Evolutionary conservation across 2,888 invertebrate species (phyloP).

Genomic region (Nipponacmea schrenckii): DNA sequence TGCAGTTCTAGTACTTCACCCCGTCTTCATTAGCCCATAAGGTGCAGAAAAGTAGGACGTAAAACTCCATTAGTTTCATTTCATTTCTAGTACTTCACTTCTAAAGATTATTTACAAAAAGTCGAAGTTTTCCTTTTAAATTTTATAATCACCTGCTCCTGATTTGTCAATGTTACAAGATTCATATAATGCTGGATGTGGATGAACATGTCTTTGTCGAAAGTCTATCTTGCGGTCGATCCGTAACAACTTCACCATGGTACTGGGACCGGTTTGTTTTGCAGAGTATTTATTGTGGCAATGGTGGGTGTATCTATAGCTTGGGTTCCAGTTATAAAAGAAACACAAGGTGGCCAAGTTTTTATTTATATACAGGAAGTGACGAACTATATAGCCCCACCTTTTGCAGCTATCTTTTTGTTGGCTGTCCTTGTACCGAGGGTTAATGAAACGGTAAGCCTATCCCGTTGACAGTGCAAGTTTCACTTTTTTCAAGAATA

Average conservation of each 20-base stretch:
- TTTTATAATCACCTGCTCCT: slow-evolving; percentile 45
- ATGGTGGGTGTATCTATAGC: slow-evolving; percentile 60
- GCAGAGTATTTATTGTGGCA: slow-evolving; percentile 52
- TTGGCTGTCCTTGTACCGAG: slow-evolving; percentile 53
- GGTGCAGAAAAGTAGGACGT: too few relatives aligned
- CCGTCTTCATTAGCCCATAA: too few relatives aligned
- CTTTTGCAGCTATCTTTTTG: slow-evolving; percentile 58
- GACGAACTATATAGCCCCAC: slow-evolving; percentile 60
- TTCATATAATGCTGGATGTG: background rate
- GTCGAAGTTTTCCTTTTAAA: too few relatives aligned
- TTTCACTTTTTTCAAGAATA: slow-evolving; percentile 47
- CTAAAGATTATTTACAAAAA: too few relatives aligned
- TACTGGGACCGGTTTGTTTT: slow-evolving; percentile 10
- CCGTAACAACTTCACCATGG: too few relatives aligned
- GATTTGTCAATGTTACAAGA: slow-evolving; percentile 60
- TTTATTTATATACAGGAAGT: slow-evolving; percentile 63
- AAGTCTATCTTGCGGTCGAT: background rate
- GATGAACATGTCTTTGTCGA: background rate
- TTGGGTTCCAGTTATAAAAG: slow-evolving; percentile 62
- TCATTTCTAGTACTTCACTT: too few relatives aligned
- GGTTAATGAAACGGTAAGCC: slow-evolving; percentile 57
- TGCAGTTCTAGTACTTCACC: too few relatives aligned
- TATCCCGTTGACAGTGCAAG: background rate
- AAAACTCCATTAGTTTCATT: too few relatives aligned
- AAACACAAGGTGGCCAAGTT: slow-evolving; percentile 59